phyloP scores from a whole-genome alignment of 1,140 invertebrate species.

The Bombus vancouverensis region DNA sequence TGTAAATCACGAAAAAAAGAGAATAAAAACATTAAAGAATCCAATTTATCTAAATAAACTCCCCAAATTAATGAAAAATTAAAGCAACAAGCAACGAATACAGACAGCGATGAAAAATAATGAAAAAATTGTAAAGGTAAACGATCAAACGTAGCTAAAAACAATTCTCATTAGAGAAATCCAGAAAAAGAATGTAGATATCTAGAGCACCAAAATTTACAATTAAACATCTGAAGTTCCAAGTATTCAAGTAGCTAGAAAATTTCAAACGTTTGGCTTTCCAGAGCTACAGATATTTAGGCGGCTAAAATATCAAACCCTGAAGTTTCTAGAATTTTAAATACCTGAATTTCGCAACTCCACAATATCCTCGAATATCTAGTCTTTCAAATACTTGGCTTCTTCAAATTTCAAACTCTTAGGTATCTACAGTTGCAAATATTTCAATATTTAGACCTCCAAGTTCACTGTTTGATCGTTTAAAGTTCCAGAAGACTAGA shows the following conservation, averaged over 20 bases:
- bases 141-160: neutral
- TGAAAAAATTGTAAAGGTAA: neutral
- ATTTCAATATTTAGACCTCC: neutral
- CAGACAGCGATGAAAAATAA: neutral
- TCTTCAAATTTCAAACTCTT: too few relatives aligned
- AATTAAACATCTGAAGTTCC: neutral
- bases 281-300: neutral
- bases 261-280: neutral
- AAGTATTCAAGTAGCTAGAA: neutral
- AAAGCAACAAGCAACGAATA: rapidly evolving
- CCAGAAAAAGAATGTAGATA: neutral
- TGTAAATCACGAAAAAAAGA: neutral
- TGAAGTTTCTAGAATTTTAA: neutral
- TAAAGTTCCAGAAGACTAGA: neutral
- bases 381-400: neutral
- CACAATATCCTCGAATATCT: neutral
- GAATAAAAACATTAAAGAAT: neutral
- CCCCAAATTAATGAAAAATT: too few relatives aligned
- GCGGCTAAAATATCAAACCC: too few relatives aligned
- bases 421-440: too few relatives aligned
- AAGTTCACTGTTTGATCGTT: neutral
- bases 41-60: neutral
- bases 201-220: neutral
- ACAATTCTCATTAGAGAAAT: neutral
- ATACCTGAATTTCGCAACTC: neutral